Evolutionary conservation across 2,888 invertebrate species (phyloP), one percentile per base, ranked within the genome.

Genomic region (Camponotus fellah): DNA sequence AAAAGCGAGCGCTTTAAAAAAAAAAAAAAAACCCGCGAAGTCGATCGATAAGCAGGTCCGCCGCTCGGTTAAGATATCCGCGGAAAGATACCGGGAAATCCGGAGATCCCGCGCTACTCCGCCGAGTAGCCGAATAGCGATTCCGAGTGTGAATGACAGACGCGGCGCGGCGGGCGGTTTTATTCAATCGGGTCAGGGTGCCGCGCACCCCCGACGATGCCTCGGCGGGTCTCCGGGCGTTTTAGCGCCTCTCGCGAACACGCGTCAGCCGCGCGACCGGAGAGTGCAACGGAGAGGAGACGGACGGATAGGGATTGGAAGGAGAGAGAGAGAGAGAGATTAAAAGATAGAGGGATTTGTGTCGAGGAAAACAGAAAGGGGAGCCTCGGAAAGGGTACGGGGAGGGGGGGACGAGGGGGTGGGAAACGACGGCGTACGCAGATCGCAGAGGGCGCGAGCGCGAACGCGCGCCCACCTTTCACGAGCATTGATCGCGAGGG

Each of bases 401-500:
- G n/a, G 46, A n/a, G 32, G 53, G n/a, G 46, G 32, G 32, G 53
- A 53, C 8, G 26, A 46, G 12, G 14, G 46, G 37, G 64, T 34
- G 49, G 26, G 46, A 9, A 26, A 46, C 12, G 83, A 34, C 84
- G 76, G 58, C 56, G 46, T 32, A 75, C 74, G 68, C 71, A 76
- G 40, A 80, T 82, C 60, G 58, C 88, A 92, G 93, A 93, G 94
- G 92, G 93, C 94, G 94, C 93, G 91, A 92, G 92, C 92, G 91
- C 93, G 92, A 91, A 89, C 88, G 91, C 92, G 92, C 92, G 91
- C 93, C 93, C 91, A 89, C 88, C 89, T 92, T 92, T 93, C 92
- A 92, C 93, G 92, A 93, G 94, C 94, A 94, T 94, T 93, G 94
- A 94, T 94, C 94, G 94, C 90, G 90, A 90, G 92, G 91, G 92